Evolutionary conservation across 2,888 invertebrate genomes (phyloP).

Genomic region (Cephus runcator): DNA sequence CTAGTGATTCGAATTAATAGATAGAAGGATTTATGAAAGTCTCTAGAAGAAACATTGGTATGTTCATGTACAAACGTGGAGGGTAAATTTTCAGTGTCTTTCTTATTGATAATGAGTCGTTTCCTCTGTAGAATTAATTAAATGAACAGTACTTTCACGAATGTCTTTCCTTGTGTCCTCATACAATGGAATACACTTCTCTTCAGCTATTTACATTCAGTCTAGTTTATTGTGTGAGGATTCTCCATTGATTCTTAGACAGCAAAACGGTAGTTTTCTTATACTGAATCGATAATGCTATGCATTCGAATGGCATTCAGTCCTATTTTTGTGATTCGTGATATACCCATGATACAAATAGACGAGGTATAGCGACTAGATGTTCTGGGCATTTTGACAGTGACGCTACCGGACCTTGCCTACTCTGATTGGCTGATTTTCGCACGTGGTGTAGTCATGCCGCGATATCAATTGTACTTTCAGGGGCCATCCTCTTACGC

Average conservation of each 20-base stretch:
- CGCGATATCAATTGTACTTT: no score
- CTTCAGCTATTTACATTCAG: neutral
- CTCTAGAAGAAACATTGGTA: neutral
- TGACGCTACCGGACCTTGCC: no score
- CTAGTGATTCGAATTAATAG: neutral
- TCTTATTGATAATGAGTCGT: neutral
- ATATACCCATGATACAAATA: neutral
- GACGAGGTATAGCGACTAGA: no score
- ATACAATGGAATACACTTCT: neutral
- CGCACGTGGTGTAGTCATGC: no score
- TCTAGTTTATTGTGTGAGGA: neutral
- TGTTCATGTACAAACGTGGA: neutral
- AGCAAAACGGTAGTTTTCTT: neutral
- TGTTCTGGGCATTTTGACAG: no score
- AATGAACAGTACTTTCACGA: neutral
- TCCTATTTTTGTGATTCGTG: neutral
- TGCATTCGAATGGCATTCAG: neutral
- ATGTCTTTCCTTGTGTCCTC: neutral
- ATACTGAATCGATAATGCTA: neutral
- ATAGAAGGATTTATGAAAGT: neutral
- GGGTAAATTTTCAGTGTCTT: neutral
- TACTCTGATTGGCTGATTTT: no score
- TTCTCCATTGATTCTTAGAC: neutral
- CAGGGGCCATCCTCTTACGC: no score
- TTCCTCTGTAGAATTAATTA: neutral